phyloP scores from a whole-genome alignment of 2,888 invertebrate species.

The Caenorhabditis sp. region DNA sequence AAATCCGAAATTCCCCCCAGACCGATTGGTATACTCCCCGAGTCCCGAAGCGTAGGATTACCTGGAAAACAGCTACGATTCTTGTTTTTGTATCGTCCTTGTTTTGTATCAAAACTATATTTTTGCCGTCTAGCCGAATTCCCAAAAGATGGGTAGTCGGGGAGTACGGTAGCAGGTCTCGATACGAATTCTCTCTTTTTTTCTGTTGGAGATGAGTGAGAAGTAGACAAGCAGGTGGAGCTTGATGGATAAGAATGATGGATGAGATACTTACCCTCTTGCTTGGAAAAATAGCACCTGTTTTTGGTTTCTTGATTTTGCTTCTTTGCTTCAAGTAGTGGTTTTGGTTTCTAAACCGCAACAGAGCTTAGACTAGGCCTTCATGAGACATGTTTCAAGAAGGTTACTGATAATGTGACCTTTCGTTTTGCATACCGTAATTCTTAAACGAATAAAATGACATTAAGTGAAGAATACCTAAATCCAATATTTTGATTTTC shows the following conservation, averaged over 20 bases:
- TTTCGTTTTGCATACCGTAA: too few relatives aligned
- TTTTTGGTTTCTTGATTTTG: constrained; percentile 1
- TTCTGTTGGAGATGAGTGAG: background rate
- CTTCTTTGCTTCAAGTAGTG: background rate
- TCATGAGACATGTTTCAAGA: too few relatives aligned
- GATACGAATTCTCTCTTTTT: constrained; percentile 1
- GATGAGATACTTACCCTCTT: constrained; percentile 16
- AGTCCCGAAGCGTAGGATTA: constrained; percentile 29
- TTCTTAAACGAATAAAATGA: too few relatives aligned
- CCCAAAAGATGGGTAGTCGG: constrained; percentile 24
- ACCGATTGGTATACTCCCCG: constrained; percentile 42
- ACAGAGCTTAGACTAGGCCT: too few relatives aligned
- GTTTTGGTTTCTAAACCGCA: background rate
- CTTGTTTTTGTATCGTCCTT: constrained; percentile 35
- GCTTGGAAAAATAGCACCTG: background rate
- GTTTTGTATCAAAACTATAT: background rate
- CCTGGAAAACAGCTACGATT: constrained; percentile 44
- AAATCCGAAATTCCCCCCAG: background rate
- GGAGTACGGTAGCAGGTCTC: constrained; percentile 22
- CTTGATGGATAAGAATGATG: constrained; percentile 17
- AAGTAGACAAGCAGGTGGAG: constrained; percentile 36
- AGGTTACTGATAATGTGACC: too few relatives aligned
- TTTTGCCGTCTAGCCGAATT: constrained; percentile 10
- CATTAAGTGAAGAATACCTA: too few relatives aligned
- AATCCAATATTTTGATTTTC: too few relatives aligned